Evolutionary conservation across 2,797 vertebrate species (phyloP), one percentile per base, ranked within the genome.

Genomic region (Rhadinocentrus ornatus): DNA sequence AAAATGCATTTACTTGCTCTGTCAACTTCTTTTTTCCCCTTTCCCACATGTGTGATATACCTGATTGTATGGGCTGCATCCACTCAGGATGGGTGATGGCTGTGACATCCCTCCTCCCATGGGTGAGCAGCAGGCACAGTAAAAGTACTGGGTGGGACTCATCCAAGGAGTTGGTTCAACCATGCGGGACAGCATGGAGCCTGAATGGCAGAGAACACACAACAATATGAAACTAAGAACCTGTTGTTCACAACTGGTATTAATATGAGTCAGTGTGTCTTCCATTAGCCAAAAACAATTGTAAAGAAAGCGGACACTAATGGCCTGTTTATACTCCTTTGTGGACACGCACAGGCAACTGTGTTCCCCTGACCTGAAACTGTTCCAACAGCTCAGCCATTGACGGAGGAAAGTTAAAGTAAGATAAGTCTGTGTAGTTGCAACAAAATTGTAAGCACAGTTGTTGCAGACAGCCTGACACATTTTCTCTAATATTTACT

Each of bases 51-150:
- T 35, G 12, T 39, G n/a, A 34, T 16, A 62, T 85, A 95, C 94
- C 93, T 92, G 94, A 75, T 71, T 80, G 75, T 94, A 95, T 3
- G 89, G 90, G 62, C 20, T 75, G 26, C 87, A 82, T 44, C 88
- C 90, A 56, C 41, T 90, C 6, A 89, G 18, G 27, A 93, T 37
- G 1, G 91, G 79, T 0, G 89, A 66, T 1, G 91, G 77, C 4
- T 85, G 90, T 3, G 88, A 32, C 31, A 93, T 9, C 26, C 79
- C 76, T 7, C 83, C 86, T 54, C 82, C 90, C 44, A 88, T 34
- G 6, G 90, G 83, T 37, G 91, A 55, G 79, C 93, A 94, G 71
- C 91, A 94, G 24, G 81, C 3, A 50, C 92, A 95, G 87, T 91
- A 94, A 37, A 89, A 39, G 63, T 90, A 94, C 54, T 89, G 93